phyloP scores from a whole-genome alignment of 2,888 invertebrate species.

The Drosophila ezoana region DNA sequence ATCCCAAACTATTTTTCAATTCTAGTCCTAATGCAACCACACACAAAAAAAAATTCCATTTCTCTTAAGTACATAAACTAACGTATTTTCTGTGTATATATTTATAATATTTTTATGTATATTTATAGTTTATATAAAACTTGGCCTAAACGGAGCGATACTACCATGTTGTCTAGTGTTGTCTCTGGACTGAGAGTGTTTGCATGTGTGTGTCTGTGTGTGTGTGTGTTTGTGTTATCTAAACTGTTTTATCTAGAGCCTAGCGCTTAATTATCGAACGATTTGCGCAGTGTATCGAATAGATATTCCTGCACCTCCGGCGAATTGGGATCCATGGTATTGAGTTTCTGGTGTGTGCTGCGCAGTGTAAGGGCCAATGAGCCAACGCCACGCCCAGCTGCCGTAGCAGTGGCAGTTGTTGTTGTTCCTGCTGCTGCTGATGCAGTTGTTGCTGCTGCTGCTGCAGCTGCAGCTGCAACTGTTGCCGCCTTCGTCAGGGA shows the following conservation, averaged over 20 bases:
- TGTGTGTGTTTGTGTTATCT: not conserved
- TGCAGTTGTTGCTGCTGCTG: conserved; percentile 10
- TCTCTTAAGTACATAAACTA: conserved; percentile 60
- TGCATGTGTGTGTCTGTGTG: conserved; percentile 9
- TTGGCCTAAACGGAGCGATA: conserved; percentile 70
- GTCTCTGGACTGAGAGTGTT: conserved; percentile 5
- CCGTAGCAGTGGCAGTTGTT: conserved; percentile 16
- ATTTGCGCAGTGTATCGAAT: conserved; percentile 90
- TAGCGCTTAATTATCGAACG: conserved; percentile 86
- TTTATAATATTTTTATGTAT: conserved; percentile 26
- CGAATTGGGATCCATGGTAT: conserved; percentile 87
- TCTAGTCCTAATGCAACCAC: conserved; percentile 9
- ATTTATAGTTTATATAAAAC: conserved; percentile 65
- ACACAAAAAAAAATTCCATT: conserved; percentile 42
- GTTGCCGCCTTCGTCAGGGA: conserved; percentile 25
- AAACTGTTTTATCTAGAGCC: conserved; percentile 12
- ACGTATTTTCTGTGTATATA: conserved; percentile 29
- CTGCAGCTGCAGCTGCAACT: conserved; percentile 27
- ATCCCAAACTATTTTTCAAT: not conserved
- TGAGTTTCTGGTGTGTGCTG: conserved; percentile 85
- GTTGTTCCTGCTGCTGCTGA: conserved; percentile 16
- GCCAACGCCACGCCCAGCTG: conserved; percentile 44
- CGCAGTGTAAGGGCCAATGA: conserved; percentile 78
- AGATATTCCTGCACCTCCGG: conserved; percentile 90
- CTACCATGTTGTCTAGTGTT: conserved; percentile 28